Evolutionary conservation across 2,113 vertebrate species (phyloP), one percentile per base, ranked within the genome.

Genomic region (human (Homo sapiens)): DNA sequence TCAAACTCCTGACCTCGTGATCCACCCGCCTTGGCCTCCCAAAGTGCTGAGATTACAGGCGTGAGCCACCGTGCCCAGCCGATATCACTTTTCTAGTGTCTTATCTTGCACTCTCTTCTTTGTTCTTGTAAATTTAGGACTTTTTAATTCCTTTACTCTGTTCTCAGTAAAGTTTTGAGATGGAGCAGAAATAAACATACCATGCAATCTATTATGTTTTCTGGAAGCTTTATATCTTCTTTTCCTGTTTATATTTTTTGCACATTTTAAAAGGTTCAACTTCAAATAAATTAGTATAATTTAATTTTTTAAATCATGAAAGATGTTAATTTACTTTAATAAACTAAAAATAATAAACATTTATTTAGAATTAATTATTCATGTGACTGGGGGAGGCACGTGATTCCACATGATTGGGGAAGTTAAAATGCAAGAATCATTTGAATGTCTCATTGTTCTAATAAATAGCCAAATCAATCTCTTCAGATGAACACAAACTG

Each of bases 241-340:
- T 87, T 72, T 55, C 12, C 25, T 6, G 23, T 81, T 17, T 59
- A 16, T 82, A 45, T 57, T 76, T 57, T 61, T 32, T 84, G 38
- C 2, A 48, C 6, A 92, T 52, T 68, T 89, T 55, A 45, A 78
- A 84, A 86, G 2, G 13, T 3, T 89, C 32, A 57, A 27, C 25
- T 76, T 64, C 61, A 95, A 84, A 40, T 27, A 57, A 22, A 85
- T 80, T 59, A 59, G 68, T 50, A 35, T 76, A 88, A 75, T 91
- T 75, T 73, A 90, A 50, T 83, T 90, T 90, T 97, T 81, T 61
- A 66, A 91, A 75, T n/a, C 25, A 82, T 32, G 35, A 79, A 95
- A 76, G 5, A 40, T 61, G 5, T 48, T 79, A 59, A 18, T 11
- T 83, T 87, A 83, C 18, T 90, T 90, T 90, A n/a, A 48, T 61